These are phyloP conservation scores for Polypterus bichir DNA, from an alignment of 2,113 vertebrate species.

Conservation along the genomic window DNA sequence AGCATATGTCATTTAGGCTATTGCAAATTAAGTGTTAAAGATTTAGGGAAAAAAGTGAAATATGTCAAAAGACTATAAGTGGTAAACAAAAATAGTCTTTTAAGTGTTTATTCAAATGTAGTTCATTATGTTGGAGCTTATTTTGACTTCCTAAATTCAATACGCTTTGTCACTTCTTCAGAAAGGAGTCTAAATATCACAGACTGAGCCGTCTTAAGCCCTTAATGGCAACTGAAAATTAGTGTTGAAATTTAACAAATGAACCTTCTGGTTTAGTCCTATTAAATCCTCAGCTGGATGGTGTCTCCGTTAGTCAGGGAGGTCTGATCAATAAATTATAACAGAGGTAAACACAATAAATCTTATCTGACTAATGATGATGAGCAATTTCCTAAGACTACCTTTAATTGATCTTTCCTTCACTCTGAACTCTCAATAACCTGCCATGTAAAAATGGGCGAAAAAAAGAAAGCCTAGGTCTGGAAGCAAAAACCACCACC, in stretches of 20 bases:
- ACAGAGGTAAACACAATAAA: conserved; percentile 26
- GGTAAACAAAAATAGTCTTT: no score
- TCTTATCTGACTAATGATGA: conserved; percentile 23
- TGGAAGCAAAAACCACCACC: conserved; percentile 1
- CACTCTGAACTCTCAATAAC: not conserved
- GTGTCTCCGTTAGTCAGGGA: conserved; percentile 23
- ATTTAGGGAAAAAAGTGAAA: no score
- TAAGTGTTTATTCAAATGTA: no score
- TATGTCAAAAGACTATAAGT: no score
- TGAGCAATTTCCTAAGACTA: conserved; percentile 22
- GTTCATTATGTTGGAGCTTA: no score
- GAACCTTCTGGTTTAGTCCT: conserved; percentile 24
- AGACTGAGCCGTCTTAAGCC: no score
- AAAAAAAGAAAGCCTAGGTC: not conserved
- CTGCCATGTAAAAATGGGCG: not conserved
- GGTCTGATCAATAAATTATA: conserved; percentile 22
- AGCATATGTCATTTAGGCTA: no score
- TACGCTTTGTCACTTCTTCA: no score
- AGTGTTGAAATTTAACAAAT: conserved; percentile 30
- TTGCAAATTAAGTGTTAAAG: no score
- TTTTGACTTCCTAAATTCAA: no score
- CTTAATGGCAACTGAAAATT: not conserved
- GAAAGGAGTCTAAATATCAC: no score
- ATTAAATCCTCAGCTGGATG: conserved; percentile 23
- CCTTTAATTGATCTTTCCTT: conserved; percentile 7